Conservation (phyloP, 2,888 invertebrate genomes). For the Callinectes sapidus region DNA sequence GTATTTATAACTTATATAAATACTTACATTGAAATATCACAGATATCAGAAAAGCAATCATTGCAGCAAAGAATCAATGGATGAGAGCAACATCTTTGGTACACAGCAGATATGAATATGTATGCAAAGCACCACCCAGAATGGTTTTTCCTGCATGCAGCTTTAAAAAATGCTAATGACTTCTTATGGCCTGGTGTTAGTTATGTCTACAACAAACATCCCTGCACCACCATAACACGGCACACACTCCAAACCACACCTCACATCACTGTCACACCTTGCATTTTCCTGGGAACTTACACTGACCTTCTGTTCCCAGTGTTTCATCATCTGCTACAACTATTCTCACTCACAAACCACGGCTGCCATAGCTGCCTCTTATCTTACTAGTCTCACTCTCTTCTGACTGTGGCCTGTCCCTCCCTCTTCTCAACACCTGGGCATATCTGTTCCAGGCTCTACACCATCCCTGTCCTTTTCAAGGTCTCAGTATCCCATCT, state of each 20-base stretch:
- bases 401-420: not conserved
- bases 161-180: constrained; percentile 41
- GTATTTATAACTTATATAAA: constrained; percentile 59
- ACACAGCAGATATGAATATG: constrained; percentile 62
- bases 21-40: constrained; percentile 68
- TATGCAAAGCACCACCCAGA: constrained; percentile 52
- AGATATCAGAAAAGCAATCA: constrained; percentile 67
- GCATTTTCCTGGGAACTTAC: not conserved
- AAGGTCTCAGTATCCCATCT: not conserved
- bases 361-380: constrained; percentile 22
- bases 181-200: constrained; percentile 19
- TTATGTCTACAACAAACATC: constrained; percentile 34
- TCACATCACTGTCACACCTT: not conserved
- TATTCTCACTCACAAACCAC: not conserved
- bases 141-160: constrained; percentile 58
- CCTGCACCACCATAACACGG: constrained; percentile 29
- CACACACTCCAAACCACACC: constrained; percentile 4
- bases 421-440: not conserved
- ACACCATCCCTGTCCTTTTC: not conserved
- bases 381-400: constrained; percentile 25
- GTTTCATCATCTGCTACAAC: not conserved
- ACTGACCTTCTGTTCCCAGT: not conserved
- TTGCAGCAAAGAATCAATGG: constrained; percentile 53
- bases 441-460: not conserved
- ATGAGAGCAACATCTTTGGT: constrained; percentile 61